Percentiles rank a stretch among this genome's conserved stretches.
phyloP scores from a whole-genome alignment of 2,113 vertebrate species.

The Cynopterus brachyotis region DNA sequence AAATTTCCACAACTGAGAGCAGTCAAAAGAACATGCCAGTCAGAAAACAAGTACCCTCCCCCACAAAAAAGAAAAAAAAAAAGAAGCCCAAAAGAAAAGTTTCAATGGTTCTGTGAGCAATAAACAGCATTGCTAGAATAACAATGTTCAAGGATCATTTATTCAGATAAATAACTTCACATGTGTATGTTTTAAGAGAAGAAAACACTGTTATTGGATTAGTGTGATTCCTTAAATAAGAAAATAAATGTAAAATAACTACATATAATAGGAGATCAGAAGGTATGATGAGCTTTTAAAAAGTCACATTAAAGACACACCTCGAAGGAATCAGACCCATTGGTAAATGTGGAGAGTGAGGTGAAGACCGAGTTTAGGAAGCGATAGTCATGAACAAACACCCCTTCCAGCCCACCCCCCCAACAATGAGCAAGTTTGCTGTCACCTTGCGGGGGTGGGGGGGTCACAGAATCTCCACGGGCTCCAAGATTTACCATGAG shows the following conservation, averaged over 20 bases:
- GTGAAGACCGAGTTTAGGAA: not conserved
- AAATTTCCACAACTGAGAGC: not conserved
- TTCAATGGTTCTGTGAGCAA: not conserved
- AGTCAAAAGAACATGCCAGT: not conserved
- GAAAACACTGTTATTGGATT: not conserved
- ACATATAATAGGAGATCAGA: not conserved
- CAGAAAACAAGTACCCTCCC: not conserved
- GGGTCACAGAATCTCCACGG: not conserved
- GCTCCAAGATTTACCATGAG: not conserved
- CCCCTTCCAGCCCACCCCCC: not conserved
- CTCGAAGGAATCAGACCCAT: not conserved
- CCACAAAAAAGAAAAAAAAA: not conserved
- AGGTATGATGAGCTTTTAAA: not conserved
- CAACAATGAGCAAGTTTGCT: not conserved
- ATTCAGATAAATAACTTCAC: not conserved
- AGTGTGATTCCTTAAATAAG: not conserved
- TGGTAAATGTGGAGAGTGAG: not conserved
- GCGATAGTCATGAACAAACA: not conserved
- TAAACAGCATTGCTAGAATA: not conserved
- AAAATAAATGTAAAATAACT: not conserved
- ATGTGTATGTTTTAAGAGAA: not conserved
- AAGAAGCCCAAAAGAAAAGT: not conserved
- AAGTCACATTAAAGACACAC: not conserved
- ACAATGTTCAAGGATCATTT: not conserved
- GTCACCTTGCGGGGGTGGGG: no score